Percentiles rank a stretch among this genome's conserved stretches.
These are phyloP conservation scores for Naja naja DNA, from an alignment of 2,113 vertebrate genomes.

Conservation along the genomic window DNA sequence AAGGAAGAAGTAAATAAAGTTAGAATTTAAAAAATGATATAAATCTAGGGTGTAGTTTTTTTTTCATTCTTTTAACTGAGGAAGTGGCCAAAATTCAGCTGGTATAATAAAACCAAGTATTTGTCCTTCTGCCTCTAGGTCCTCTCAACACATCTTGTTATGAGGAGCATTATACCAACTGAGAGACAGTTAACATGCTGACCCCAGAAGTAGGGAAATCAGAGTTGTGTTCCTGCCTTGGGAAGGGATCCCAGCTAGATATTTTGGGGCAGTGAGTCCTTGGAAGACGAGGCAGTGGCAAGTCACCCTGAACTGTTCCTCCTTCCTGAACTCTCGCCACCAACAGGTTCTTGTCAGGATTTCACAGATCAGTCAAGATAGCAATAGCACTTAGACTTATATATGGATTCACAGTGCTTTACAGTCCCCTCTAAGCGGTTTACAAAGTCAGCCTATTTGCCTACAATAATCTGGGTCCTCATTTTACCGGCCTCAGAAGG, in stretches of 20 bases:
- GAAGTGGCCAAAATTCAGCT: not conserved
- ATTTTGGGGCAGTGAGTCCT: not conserved
- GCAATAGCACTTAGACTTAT: too few relatives aligned
- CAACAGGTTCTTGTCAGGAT: too few relatives aligned
- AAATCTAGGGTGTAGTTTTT: not conserved
- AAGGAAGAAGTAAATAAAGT: not conserved
- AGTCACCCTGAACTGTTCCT: not conserved
- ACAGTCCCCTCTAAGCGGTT: too few relatives aligned
- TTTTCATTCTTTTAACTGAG: not conserved
- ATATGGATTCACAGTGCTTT: too few relatives aligned
- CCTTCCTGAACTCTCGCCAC: too few relatives aligned
- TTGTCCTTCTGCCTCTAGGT: not conserved
- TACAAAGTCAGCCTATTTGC: too few relatives aligned
- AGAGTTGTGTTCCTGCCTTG: not conserved
- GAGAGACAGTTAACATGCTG: not conserved
- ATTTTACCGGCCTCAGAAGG: too few relatives aligned
- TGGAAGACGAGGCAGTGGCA: not conserved
- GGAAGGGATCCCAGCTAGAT: not conserved
- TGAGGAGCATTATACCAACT: not conserved
- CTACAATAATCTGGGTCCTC: too few relatives aligned
- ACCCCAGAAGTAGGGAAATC: not conserved
- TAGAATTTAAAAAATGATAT: not conserved
- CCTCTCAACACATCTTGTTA: not conserved
- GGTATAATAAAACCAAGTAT: not conserved
- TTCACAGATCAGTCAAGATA: too few relatives aligned